Base-by-base conservation (phyloP, 2,797 vertebrate genomes). In the Sparidentex hasta region DNA sequence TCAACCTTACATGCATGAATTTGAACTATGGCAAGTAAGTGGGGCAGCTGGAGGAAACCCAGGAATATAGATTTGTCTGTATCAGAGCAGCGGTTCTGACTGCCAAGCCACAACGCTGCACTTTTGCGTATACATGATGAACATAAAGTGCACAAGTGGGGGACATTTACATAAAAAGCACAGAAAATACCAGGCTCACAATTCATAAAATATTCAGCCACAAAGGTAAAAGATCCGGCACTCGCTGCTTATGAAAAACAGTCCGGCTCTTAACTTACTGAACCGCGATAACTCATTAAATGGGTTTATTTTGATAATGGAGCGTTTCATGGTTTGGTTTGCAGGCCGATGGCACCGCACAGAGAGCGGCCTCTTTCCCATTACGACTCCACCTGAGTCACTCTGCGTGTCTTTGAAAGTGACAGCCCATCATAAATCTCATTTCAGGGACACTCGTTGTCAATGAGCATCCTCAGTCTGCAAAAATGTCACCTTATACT, bases 341-440 rank as follows among this genome's bases (percentile, higher is more conserved):
- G 23, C 20, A 67, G 51, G 47, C n/a, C 41, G 48, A 52, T 29
- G n/a, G 5, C 69, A 88, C 71, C 56, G 59, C 65, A 69, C 8
- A 76, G 48, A 63, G 56, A 66, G 48, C 23, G 41, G 47, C 50
- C 44, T 33, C 67, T 62, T 47, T 56, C 58, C 56, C 56, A 47
- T 85, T 62, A 76, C 29, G 50, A 7, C 44, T 61, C 54, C 57
- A 86, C 81, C 70, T 58, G 71, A 77, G 65, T 85, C 71, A 51
- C 58, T 78, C 70, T 47, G 61, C 44, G 71, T 78, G 76, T 87
- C 79, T 89, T 81, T 83, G 78, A 86, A 88, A 87, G 46, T 88
- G 87, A 89, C 88, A 91, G 71, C 76, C 69, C 72, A 75, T 91
- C 88, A 93, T 85, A 90, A 90, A 92, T 91, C 87, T 92, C 82